Evolutionary conservation across 2,113 vertebrate genomes (phyloP).

Genomic region (Atlantisia rogersi): DNA sequence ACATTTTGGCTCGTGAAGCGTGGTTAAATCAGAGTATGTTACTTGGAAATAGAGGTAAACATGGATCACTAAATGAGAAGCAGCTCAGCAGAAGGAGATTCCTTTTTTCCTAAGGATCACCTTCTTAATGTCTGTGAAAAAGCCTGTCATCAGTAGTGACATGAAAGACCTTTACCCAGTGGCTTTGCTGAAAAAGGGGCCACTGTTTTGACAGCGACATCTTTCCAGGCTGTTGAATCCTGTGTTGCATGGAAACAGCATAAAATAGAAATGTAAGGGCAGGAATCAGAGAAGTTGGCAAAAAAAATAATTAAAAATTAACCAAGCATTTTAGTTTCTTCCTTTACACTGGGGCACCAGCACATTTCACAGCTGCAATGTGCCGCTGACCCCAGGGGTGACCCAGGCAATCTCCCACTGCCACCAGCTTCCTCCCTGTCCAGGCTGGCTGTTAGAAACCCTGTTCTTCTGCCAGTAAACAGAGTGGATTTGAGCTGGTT

Average conservation of each 20-base stretch:
- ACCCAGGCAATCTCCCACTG: neutral
- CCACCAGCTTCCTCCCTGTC: neutral
- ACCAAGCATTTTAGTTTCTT: neutral
- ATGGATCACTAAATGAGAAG: neutral
- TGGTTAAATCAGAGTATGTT: neutral
- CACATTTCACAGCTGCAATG: neutral
- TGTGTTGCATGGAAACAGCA: slow-evolving; percentile 20
- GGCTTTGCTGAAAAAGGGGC: neutral
- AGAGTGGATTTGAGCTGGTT: neutral
- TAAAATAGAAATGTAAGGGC: neutral
- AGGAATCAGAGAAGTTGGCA: neutral
- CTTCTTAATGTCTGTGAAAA: neutral
- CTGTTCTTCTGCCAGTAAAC: neutral
- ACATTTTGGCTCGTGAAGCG: neutral
- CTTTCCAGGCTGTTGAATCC: neutral
- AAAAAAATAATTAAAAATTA: neutral
- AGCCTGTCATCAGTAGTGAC: neutral
- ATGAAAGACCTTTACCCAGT: neutral
- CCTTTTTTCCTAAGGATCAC: neutral
- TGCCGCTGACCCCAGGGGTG: neutral
- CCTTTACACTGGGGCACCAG: neutral
- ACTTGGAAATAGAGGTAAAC: neutral
- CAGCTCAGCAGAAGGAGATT: neutral
- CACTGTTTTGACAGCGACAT: neutral
- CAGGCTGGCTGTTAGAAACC: neutral